phyloP scores from a whole-genome alignment of 2,797 vertebrate species.

The Cichlasoma orientale region DNA sequence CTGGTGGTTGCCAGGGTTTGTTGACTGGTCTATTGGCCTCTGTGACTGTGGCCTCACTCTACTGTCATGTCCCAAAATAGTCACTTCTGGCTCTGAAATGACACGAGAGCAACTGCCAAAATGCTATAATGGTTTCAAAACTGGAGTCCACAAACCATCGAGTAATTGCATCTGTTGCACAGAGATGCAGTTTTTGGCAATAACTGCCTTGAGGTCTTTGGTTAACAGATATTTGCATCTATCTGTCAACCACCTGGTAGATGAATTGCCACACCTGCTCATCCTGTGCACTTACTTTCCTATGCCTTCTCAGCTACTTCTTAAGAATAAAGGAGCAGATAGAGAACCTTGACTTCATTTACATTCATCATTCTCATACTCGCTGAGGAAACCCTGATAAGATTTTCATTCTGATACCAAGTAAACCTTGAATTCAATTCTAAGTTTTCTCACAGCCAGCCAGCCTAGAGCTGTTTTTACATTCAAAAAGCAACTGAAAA shows the following conservation, averaged over 20 bases:
- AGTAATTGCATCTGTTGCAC: background rate
- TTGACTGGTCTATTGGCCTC: background rate
- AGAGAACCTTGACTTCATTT: background rate
- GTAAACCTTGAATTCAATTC: conserved; percentile 3
- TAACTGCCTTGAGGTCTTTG: background rate
- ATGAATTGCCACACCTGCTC: background rate
- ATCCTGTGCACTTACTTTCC: background rate
- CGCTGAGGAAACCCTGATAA: background rate
- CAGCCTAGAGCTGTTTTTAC: background rate
- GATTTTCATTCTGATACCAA: conserved; percentile 15
- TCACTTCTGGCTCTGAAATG: background rate
- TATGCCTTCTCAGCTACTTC: background rate
- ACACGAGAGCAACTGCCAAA: background rate
- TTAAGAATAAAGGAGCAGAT: background rate
- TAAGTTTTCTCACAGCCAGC: background rate
- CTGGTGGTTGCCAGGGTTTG: background rate
- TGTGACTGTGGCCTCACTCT: background rate
- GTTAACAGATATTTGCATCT: background rate
- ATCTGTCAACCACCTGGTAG: background rate
- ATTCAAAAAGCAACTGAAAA: background rate
- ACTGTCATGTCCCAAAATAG: background rate
- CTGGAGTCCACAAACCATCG: background rate
- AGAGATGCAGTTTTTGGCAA: background rate
- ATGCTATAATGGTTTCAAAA: background rate
- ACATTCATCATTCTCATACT: background rate